Base-by-base conservation (phyloP, 2,888 invertebrate genomes). In the Blera fallax region DNA sequence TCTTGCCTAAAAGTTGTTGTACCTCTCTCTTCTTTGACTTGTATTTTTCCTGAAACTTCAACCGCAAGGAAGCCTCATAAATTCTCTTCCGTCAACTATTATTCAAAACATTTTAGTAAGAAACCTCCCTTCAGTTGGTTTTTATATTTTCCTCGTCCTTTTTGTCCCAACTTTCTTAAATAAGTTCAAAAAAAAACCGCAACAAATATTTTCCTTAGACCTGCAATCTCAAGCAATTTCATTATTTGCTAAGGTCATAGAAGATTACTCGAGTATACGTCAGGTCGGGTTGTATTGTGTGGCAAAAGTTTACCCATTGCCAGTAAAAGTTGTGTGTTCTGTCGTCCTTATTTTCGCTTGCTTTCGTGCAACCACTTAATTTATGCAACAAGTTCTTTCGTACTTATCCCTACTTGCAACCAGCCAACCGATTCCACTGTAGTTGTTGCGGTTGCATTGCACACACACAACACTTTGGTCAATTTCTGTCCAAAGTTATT, bases 341-440 rank as follows among this genome's bases (percentile, higher is more conserved):
- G n/a, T n/a, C n/a, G 50, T 50, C 64, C 34, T 76, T 58, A 34
- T 11, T 21, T 60, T 29, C 48, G n/a, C 10, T 8, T 54, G 58
- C 24, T 56, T 37, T 72, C 14, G 27, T 40, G 8, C 16, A 77
- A 52, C 43, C 32, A 50, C 62, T 74, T 62, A 81, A 81, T 74
- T 81, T 81, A 81, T 76, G 76, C 76, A 81, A 81, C 62, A 81
- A 69, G 81, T 81, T 60, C 54, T 37, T 67, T 54, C 21, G 43
- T 43, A 21, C 4, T 29, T 14, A 16, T 27, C 14, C 60, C 5
- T 58, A 24, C 3, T 11, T 45, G 62, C 32, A 45, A 0, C 6
- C 7, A 16, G 1, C 16, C 16, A n/a, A 11, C 40, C 50, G 4
- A n/a, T 27, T 52, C 27, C 2, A 2, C n/a, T n/a, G 34, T 10